Evolutionary conservation across 2,797 vertebrate species (phyloP).

Genomic region (Trichosurus vulpecula): DNA sequence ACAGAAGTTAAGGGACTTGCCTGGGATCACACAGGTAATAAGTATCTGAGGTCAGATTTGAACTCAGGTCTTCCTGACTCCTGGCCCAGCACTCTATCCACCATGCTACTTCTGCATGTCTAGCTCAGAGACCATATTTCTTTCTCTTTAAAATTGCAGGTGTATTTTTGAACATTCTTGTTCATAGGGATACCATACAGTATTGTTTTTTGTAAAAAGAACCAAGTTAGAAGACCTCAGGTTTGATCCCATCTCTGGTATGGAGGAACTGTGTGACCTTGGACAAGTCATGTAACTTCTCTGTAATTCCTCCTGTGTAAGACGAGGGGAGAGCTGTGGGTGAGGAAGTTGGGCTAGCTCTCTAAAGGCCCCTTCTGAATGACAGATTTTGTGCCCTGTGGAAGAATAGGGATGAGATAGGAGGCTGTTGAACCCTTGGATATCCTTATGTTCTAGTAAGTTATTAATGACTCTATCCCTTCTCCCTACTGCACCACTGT

Average conservation of each 20-base stretch:
- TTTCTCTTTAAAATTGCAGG: conserved; percentile 25
- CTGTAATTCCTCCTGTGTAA: conserved; percentile 27
- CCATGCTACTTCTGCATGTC: not conserved
- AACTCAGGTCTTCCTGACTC: not conserved
- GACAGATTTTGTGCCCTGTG: not conserved
- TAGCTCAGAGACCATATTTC: not conserved
- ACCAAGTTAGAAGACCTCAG: not conserved
- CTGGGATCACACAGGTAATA: not conserved
- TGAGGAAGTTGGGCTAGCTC: not conserved
- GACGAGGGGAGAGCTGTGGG: not conserved
- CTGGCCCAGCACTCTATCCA: not conserved
- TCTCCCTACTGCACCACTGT: not conserved
- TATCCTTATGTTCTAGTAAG: not conserved
- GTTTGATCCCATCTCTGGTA: not conserved
- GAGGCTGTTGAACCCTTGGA: not conserved
- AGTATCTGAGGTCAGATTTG: not conserved
- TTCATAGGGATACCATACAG: not conserved
- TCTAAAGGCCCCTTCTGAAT: not conserved
- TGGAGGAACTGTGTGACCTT: not conserved
- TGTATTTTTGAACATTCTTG: not conserved
- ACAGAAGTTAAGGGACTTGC: not conserved
- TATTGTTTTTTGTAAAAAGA: not conserved
- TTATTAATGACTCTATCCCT: not conserved
- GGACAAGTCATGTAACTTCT: not conserved
- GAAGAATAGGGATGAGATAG: not conserved